phyloP scores from a whole-genome alignment of 2,797 vertebrate species.

The Lithobates pipiens region DNA sequence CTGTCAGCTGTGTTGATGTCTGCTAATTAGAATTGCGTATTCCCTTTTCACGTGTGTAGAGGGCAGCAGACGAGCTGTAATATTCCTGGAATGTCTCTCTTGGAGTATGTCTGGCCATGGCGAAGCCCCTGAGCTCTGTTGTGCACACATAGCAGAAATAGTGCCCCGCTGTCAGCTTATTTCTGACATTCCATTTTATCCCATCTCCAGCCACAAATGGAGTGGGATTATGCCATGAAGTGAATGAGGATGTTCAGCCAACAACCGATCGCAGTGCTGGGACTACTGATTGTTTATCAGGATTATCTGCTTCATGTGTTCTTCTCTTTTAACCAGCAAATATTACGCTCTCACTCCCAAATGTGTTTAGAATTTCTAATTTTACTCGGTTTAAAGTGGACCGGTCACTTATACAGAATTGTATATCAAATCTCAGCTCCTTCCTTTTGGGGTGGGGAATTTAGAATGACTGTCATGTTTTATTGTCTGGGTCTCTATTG shows the following conservation, averaged over 20 bases:
- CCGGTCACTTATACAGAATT: too few species aligned
- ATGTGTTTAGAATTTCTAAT: too few species aligned
- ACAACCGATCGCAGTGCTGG: background rate
- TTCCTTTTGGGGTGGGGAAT: too few species aligned
- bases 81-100: constrained; percentile 38
- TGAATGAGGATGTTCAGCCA: background rate
- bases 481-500: too few species aligned
- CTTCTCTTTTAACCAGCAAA: too few species aligned
- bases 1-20: background rate
- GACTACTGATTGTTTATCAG: background rate
- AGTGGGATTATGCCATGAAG: constrained; percentile 7
- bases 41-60: background rate
- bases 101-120: constrained; percentile 2
- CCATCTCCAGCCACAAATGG: background rate
- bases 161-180: constrained; percentile 28
- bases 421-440: too few species aligned
- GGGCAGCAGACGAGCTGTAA: constrained; percentile 21
- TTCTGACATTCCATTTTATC: background rate
- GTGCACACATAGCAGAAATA: constrained; percentile 18
- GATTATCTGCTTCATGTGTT: background rate
- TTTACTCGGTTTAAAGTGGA: too few species aligned
- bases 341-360: too few species aligned
- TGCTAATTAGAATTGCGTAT: background rate
- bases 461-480: too few species aligned
- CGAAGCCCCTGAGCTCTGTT: constrained; percentile 17